Conservation (phyloP, 1,140 invertebrate genomes). For the Tetragonula clypearis region DNA sequence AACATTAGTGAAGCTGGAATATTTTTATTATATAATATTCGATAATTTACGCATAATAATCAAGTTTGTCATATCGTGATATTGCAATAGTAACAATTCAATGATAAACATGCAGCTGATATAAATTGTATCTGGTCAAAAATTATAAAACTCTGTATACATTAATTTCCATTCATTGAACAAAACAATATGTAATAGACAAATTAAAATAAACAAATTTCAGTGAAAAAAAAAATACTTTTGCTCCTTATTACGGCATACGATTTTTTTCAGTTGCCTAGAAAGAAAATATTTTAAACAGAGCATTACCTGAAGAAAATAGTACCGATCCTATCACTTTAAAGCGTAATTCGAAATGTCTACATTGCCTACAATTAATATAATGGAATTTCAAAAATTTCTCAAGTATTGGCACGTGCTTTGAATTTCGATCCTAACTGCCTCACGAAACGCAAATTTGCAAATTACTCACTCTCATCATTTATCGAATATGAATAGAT, state of each 20-base stretch:
- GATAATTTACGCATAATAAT: too few species aligned
- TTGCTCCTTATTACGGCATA: neutral
- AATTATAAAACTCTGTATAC: too few species aligned
- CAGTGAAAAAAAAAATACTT: neutral
- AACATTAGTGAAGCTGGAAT: too few species aligned
- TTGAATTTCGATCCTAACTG: conserved; percentile 12
- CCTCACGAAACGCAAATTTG: conserved; percentile 7
- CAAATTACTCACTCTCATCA: conserved; percentile 26
- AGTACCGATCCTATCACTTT: neutral
- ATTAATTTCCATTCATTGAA: too few species aligned
- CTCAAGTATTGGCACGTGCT: neutral
- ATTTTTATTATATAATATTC: too few species aligned
- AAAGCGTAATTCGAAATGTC: neutral
- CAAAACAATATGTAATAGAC: too few species aligned
- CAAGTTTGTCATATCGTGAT: too few species aligned
- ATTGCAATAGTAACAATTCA: too few species aligned
- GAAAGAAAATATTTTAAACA: neutral
- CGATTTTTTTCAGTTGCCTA: neutral
- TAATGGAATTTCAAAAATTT: conserved; percentile 25
- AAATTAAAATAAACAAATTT: neutral
- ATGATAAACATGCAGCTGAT: too few species aligned
- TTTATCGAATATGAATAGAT: conserved; percentile 20
- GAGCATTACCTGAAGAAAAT: neutral
- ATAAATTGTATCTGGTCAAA: too few species aligned
- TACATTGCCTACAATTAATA: neutral